Evolutionary conservation across 2,888 invertebrate species (phyloP), one percentile per base, ranked within the genome.

Genomic region (Serrognathus titanus): DNA sequence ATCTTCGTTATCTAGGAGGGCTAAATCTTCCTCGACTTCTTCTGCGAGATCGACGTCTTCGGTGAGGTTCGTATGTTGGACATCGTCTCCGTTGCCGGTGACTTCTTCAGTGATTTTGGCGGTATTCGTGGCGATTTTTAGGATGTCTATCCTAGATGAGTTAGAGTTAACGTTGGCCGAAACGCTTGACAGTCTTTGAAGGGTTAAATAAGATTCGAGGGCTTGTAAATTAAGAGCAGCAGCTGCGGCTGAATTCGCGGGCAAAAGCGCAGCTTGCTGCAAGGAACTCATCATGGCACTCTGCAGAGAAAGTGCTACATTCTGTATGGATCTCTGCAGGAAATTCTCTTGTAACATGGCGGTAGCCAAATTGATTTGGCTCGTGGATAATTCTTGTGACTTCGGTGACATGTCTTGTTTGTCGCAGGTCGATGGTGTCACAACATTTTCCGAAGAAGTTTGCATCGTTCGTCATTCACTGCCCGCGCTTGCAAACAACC

Each of bases 161-260:
- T 72, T 79, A 35, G 62, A 78, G 67, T 72, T 63, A 43, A 71
- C 57, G 63, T 74, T 71, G n/a, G 84, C 80, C n/a, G 85, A 83
- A 51, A 85, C 85, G 20, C 85, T 82, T 48, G 90, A 89, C 51
- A 92, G 81, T 63, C 92, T 84, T 79, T 92, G 92, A 61, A 92
- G 79, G 48, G 92, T 88, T 74, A 92, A 81, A 79, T 92, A 92
- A 45, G 91, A 92, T 81, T 92, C 92, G 59, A 92, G 79, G 31
- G 92, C 92, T 79, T 92, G 92, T 37, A 92, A 82, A 75, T 92
- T 92, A 13, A 93, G 80, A 0, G 92, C 92, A 38, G 90, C 89
- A 38, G 92, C 92, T 7, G 91, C 92, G 3, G 91, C 89, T 2
- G 91, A 91, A 67, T 91, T 90, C 0, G 88, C 87, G 6, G 92